phyloP scores from a whole-genome alignment of 2,888 invertebrate species.

The Dendrolimus pini region DNA sequence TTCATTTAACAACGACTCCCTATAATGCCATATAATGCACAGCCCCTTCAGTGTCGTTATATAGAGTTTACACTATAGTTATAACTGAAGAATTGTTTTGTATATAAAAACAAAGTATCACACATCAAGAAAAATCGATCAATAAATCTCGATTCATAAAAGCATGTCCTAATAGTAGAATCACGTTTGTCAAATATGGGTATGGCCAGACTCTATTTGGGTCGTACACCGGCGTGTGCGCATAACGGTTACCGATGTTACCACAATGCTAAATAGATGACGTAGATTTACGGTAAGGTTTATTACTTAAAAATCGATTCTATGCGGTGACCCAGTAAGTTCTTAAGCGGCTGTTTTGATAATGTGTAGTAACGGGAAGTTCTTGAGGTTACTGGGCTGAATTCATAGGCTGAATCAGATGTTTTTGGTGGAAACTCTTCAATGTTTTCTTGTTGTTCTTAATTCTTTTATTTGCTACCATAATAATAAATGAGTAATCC shows the following conservation, averaged over 20 bases:
- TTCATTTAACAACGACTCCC: too few species aligned
- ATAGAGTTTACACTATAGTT: too few species aligned
- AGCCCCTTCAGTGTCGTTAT: too few species aligned
- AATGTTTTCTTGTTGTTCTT: too few species aligned
- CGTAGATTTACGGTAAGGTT: constrained; percentile 2
- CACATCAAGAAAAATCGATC: too few species aligned
- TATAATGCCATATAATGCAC: too few species aligned
- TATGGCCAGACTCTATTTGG: constrained; percentile 4
- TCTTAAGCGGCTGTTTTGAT: background rate
- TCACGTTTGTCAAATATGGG: constrained; percentile 5
- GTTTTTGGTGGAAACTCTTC: too few species aligned
- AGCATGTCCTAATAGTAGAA: background rate
- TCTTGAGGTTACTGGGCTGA: background rate
- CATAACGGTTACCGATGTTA: constrained; percentile 10
- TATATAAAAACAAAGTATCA: too few species aligned
- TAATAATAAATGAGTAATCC: too few species aligned
- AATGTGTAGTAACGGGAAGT: background rate
- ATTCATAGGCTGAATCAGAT: too few species aligned
- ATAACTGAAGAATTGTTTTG: too few species aligned
- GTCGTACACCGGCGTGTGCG: constrained; percentile 3
- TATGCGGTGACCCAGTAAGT: background rate
- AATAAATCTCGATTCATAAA: background rate
- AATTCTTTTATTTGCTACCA: too few species aligned
- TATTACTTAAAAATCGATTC: background rate
- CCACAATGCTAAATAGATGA: constrained; percentile 11